Conservation (phyloP, 2,113 vertebrate genomes). For the Python bivittatus region DNA sequence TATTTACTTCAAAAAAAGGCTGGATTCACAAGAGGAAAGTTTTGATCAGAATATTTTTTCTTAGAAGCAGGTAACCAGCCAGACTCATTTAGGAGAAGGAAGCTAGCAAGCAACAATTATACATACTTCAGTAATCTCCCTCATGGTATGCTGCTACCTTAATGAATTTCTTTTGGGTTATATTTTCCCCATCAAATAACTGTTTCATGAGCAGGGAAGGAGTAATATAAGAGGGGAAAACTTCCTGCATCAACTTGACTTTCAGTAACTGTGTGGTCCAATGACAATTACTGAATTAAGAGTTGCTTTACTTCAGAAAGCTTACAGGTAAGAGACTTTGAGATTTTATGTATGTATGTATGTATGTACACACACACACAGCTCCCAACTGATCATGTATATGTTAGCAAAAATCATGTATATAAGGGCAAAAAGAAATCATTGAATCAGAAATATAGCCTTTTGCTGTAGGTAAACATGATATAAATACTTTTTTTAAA, state of each 20-base stretch:
- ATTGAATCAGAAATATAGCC: conserved; percentile 18
- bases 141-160: background rate
- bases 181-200: conserved; percentile 10
- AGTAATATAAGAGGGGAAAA: accelerated
- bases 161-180: conserved; percentile 16
- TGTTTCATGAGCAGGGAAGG: background rate
- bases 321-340: conserved; percentile 62
- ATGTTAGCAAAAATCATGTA: background rate
- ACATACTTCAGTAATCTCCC: background rate
- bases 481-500: background rate
- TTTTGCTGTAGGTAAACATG: conserved; percentile 17
- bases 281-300: conserved; percentile 59
- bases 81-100: background rate
- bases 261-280: conserved; percentile 41
- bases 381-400: conserved; percentile 18
- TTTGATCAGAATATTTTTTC: conserved; percentile 20
- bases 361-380: conserved; percentile 50
- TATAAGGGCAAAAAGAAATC: background rate
- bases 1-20: conserved; percentile 50
- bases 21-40: conserved; percentile 60
- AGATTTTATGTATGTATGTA: background rate
- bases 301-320: conserved; percentile 49
- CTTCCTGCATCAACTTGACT: conserved; percentile 48
- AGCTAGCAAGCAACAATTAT: background rate
- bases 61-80: conserved; percentile 38